Percentiles rank a stretch among this genome's conserved stretches.
These are phyloP conservation scores for Clangula hyemalis DNA, from an alignment of 2,797 vertebrate genomes.

Conservation along the genomic window DNA sequence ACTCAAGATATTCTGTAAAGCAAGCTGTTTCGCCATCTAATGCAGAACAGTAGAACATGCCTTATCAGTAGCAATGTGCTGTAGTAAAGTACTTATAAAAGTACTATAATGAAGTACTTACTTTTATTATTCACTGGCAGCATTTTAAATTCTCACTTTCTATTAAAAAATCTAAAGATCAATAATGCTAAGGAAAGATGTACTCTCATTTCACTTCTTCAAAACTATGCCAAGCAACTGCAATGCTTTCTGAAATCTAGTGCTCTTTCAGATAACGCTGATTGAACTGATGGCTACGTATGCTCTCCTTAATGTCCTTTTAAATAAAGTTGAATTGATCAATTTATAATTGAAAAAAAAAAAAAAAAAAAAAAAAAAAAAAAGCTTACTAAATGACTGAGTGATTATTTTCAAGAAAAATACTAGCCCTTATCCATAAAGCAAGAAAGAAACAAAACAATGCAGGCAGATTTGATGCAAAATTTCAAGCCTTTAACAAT, in stretches of 20 bases:
- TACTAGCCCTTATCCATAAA: neutral
- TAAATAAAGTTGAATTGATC: neutral
- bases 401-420: neutral
- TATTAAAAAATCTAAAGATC: slow-evolving; percentile 1
- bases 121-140: neutral
- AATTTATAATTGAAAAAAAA: neutral
- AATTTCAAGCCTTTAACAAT: neutral
- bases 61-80: neutral
- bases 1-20: neutral
- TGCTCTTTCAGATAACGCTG: neutral
- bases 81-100: no score
- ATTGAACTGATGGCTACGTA: neutral
- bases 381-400: neutral
- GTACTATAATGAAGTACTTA: no score
- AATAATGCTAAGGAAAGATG: neutral
- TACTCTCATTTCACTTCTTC: neutral
- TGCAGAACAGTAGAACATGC: neutral
- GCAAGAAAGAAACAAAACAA: neutral
- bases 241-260: neutral
- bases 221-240: neutral
- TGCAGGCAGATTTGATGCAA: no score
- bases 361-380: neutral
- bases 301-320: neutral
- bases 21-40: neutral
- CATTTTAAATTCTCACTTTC: neutral